phyloP scores from a whole-genome alignment of 2,888 invertebrate genomes.

The Oxycera nigricornis region DNA sequence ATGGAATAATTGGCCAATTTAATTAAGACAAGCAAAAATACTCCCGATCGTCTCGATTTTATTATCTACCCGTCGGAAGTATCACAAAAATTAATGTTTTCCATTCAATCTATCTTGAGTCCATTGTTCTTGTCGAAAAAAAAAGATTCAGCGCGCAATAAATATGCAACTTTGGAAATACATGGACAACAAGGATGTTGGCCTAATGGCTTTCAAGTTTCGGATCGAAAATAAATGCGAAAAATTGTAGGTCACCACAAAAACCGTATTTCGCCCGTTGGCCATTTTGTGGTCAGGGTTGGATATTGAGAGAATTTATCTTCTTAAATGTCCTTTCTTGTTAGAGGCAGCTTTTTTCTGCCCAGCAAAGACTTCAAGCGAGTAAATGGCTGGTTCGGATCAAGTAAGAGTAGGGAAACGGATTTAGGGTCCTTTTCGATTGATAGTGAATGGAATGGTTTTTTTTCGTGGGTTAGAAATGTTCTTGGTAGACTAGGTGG shows the following conservation, averaged over 20 bases:
- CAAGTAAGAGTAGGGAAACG: background rate
- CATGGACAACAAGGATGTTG: background rate
- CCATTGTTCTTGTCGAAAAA: background rate
- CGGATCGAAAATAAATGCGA: background rate
- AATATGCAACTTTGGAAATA: background rate
- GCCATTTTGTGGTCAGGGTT: background rate
- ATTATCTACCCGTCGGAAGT: background rate
- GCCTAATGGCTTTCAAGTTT: background rate
- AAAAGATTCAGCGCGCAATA: constrained; percentile 2
- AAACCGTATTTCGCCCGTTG: background rate
- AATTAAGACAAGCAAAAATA: background rate
- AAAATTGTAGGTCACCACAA: constrained; percentile 12
- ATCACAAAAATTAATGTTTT: background rate
- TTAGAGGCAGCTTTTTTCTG: background rate
- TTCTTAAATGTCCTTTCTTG: constrained; percentile 19
- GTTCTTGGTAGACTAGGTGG: background rate
- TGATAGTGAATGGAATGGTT: background rate
- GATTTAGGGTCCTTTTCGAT: background rate
- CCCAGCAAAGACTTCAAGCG: background rate
- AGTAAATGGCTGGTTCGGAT: background rate
- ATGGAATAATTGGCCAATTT: background rate
- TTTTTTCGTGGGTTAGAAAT: background rate
- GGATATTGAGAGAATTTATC: background rate
- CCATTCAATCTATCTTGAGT: background rate
- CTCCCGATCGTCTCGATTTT: too few relatives aligned